Evolutionary conservation across 2,113 vertebrate species (phyloP).

Genomic region (Callithrix jacchus): DNA sequence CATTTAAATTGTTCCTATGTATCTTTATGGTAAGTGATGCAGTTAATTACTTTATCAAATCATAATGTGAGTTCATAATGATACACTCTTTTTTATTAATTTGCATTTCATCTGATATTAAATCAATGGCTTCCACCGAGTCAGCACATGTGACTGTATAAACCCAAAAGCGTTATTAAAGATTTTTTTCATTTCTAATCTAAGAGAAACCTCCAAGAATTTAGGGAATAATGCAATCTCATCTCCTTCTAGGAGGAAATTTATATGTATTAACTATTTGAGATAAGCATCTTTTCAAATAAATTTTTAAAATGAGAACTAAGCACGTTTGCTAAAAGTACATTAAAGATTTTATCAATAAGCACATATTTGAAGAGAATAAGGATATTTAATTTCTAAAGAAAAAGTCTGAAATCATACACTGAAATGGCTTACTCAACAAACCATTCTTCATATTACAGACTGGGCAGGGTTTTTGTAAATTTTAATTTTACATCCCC

Average conservation of each 20-base stretch:
- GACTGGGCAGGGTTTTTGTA: not conserved
- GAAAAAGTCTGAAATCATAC: constrained; percentile 14
- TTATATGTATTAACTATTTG: constrained; percentile 14
- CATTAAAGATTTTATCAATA: constrained; percentile 30
- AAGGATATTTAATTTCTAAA: constrained; percentile 2
- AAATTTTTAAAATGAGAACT: constrained; percentile 44
- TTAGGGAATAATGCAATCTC: constrained; percentile 19
- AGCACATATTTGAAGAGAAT: not conserved
- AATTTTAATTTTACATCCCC: not conserved
- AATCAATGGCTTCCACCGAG: constrained; percentile 23
- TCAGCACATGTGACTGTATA: constrained; percentile 17
- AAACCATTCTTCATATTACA: not conserved
- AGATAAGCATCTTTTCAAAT: constrained; percentile 51
- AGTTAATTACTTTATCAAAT: constrained; percentile 13
- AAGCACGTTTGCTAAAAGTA: constrained; percentile 40
- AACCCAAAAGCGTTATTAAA: constrained; percentile 18
- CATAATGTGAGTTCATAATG: constrained; percentile 33
- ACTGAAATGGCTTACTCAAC: constrained; percentile 10
- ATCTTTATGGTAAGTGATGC: not conserved
- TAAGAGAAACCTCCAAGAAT: not conserved
- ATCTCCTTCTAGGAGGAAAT: not conserved
- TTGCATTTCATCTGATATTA: constrained; percentile 42
- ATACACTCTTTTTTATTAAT: not conserved
- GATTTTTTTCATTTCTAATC: constrained; percentile 37
- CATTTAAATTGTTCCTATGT: constrained; percentile 31